Evolutionary conservation across 2,888 invertebrate species (phyloP).

Genomic region (Pollenia angustigena): DNA sequence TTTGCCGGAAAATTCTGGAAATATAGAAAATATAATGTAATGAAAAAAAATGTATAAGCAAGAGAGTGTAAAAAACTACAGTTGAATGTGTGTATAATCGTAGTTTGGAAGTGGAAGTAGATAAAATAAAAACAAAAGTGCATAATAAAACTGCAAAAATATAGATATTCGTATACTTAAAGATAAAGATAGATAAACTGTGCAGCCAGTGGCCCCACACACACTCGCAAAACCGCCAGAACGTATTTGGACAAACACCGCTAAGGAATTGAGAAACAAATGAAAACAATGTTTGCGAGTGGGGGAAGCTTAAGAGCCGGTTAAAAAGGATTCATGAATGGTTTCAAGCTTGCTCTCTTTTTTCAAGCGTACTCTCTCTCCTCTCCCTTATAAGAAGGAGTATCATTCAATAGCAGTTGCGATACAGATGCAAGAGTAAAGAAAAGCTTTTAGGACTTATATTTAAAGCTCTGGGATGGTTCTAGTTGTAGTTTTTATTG

Average conservation of each 20-base stretch:
- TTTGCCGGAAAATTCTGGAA: slow-evolving; percentile 77
- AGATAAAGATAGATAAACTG: slow-evolving; percentile 53
- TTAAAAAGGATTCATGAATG: slow-evolving; percentile 62
- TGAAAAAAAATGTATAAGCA: slow-evolving; percentile 48
- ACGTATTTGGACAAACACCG: slow-evolving; percentile 3
- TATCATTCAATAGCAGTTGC: neutral
- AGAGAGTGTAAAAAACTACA: slow-evolving; percentile 29
- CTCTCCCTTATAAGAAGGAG: too few species aligned
- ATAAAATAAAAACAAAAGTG: slow-evolving; percentile 52
- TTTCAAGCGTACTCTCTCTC: too few species aligned
- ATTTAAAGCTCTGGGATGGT: too few species aligned
- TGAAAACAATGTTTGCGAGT: neutral
- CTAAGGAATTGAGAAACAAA: neutral
- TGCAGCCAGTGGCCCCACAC: slow-evolving; percentile 10
- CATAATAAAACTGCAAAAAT: slow-evolving; percentile 50
- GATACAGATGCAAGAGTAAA: neutral
- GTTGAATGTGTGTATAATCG: slow-evolving; percentile 7
- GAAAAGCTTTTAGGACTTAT: too few species aligned
- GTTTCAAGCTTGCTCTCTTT: neutral
- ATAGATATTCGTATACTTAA: slow-evolving; percentile 43
- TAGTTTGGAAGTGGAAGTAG: slow-evolving; percentile 52
- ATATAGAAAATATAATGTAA: slow-evolving; percentile 71
- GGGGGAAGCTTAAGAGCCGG: slow-evolving; percentile 43
- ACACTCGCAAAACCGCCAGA: neutral
- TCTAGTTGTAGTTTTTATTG: too few species aligned